Percentiles rank a stretch among this genome's conserved stretches.
Evolutionary conservation across 2,113 vertebrate species (phyloP).

Genomic region (Zosterops pallidus): DNA sequence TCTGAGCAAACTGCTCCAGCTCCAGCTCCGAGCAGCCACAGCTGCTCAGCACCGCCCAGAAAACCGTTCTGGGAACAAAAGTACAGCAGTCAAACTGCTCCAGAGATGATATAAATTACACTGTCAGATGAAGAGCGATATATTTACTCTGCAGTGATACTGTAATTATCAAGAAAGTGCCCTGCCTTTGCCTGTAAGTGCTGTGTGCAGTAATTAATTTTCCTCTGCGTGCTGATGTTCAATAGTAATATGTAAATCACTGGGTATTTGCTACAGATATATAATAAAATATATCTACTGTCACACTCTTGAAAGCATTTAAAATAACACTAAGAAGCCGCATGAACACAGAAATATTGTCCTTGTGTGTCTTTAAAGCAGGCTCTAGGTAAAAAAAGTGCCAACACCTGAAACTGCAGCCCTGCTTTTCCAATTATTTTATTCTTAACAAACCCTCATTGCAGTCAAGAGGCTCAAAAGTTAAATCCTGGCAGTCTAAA

Average conservation of each 20-base stretch:
- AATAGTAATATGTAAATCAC: not conserved
- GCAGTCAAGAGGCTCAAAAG: not conserved
- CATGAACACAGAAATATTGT: not conserved
- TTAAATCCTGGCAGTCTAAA: not conserved
- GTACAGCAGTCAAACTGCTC: not conserved
- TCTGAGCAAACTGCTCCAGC: not conserved
- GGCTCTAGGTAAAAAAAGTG: not conserved
- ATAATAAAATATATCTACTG: not conserved
- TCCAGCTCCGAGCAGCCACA: not conserved
- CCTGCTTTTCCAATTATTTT: not conserved
- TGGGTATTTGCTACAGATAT: not conserved
- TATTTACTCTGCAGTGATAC: conserved; percentile 31
- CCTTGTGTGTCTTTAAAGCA: not conserved
- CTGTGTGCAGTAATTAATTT: conserved; percentile 21
- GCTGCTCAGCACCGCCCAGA: not conserved
- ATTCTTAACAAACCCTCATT: not conserved
- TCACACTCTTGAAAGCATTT: not conserved
- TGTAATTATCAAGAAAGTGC: conserved; percentile 22
- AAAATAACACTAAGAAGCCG: not conserved
- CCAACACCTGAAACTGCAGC: not conserved
- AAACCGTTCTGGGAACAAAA: not conserved
- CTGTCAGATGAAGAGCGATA: not conserved
- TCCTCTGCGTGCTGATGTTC: not conserved
- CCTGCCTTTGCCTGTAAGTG: conserved; percentile 19
- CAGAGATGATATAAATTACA: conserved; percentile 27